Percentiles rank a stretch among this genome's conserved stretches.
phyloP scores from a whole-genome alignment of 2,888 invertebrate species.

The Oscheius sp. region DNA sequence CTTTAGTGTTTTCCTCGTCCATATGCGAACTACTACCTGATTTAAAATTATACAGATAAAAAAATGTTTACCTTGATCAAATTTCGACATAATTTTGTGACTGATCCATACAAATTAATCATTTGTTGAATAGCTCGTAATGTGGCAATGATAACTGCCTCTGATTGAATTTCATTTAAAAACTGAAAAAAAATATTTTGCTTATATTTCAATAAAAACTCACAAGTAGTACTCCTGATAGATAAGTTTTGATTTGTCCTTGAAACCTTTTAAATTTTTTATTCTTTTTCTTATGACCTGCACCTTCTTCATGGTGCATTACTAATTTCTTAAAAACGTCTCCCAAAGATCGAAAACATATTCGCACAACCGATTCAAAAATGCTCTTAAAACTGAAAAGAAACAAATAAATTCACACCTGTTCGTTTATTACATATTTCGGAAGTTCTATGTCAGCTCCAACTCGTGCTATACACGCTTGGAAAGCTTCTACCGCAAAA shows the following conservation, averaged over 20 bases:
- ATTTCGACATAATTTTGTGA: constrained; percentile 49
- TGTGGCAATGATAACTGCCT: constrained; percentile 56
- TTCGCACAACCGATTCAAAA: constrained; percentile 62
- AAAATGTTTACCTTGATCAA: constrained; percentile 55
- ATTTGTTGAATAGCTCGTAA: constrained; percentile 57
- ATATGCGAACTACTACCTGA: constrained; percentile 40
- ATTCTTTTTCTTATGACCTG: constrained; percentile 1
- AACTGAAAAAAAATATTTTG: constrained; percentile 54
- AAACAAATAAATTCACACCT: constrained; percentile 32
- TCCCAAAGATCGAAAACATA: constrained; percentile 61
- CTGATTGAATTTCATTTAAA: constrained; percentile 58
- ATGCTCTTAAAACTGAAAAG: constrained; percentile 36
- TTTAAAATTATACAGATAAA: not conserved
- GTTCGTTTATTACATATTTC: constrained; percentile 61
- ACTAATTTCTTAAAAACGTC: constrained; percentile 39
- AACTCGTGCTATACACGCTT: constrained; percentile 63
- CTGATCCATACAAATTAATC: constrained; percentile 56
- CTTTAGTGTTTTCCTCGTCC: constrained; percentile 64
- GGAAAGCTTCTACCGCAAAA: constrained; percentile 62
- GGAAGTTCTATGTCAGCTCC: constrained; percentile 61
- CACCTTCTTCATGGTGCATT: not conserved
- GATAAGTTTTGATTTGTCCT: constrained; percentile 45
- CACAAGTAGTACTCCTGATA: constrained; percentile 46
- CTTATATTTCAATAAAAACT: not conserved
- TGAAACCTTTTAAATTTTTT: constrained; percentile 49